Base-by-base conservation (phyloP, 1,140 invertebrate species). In the Euura lappo region DNA sequence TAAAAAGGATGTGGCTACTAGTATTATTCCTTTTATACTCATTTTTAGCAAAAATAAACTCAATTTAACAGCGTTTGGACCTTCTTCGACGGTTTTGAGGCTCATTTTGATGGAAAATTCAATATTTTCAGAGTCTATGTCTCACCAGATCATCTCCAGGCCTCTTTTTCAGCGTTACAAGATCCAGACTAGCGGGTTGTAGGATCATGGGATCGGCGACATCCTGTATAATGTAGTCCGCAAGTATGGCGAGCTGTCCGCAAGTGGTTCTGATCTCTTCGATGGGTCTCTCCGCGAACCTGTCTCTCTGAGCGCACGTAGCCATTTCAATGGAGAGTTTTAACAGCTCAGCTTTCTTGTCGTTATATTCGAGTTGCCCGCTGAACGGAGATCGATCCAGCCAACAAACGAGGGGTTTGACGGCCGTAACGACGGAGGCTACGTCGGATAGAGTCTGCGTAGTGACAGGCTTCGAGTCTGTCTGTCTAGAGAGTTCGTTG, bases 401-500 rank as follows among this genome's bases (percentile, higher is more conserved):
- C 94, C 96, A 97, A 79, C 92, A 92, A n/a, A 96, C 93, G 13
- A 98, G 84, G 69, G 93, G 93, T 86, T 97, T 98, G n/a, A 97
- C 92, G 47, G 93, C 92, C 47, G 90, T 91, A 76, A 97, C 92
- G 69, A 96, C 92, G 71, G 94, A 91, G 10, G 95, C 93, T 60
- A 97, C 95, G 82, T 95, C 93, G 42, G 94, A 93, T 74, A 97
- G 84, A 47, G 94, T 93, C 80, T 94, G 91, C 0, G 95, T 95
- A 64, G 94, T 92, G n/a, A 97, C 91, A 75, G 91, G 90, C 47
- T 90, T 89, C 44, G 90, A 91, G 78, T 93, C 92, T 3, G 86
- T 85, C 74, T 91, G 90, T 79, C 90, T 87, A 0, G 88, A 87
- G 0, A 94, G 80, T 77, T 93, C 91, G 78, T 95, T 94, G 80